Evolutionary conservation across 2,888 invertebrate species (phyloP).

Genomic region (Cosmia trapezina): DNA sequence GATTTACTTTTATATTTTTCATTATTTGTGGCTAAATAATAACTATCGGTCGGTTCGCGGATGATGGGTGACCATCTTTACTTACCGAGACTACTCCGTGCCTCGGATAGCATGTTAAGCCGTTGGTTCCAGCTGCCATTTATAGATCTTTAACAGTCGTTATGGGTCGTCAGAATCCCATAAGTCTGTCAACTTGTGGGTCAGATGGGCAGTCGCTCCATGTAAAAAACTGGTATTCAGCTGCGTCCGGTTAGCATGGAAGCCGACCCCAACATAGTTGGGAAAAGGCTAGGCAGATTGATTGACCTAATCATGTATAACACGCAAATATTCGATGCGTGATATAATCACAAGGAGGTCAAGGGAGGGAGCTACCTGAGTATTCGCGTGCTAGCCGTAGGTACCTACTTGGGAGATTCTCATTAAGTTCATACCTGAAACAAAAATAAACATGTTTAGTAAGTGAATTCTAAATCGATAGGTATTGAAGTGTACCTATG

Average conservation of each 20-base stretch:
- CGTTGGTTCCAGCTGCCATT: too few relatives aligned
- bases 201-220: background rate
- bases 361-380: background rate
- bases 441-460: constrained; percentile 19
- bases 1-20: background rate
- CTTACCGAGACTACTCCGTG: too few relatives aligned
- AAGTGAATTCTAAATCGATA: too few relatives aligned
- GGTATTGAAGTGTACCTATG: too few relatives aligned
- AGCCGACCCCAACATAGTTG: background rate
- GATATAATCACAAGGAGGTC: background rate
- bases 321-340: constrained; percentile 2
- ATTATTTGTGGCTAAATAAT: too few relatives aligned
- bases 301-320: too few relatives aligned
- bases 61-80: too few relatives aligned
- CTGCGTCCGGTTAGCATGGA: background rate
- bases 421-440: constrained; percentile 25
- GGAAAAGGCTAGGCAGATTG: background rate
- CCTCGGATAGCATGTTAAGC: too few relatives aligned
- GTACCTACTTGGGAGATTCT: background rate
- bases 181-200: background rate
- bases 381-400: background rate
- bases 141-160: background rate
- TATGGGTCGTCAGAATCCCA: background rate
- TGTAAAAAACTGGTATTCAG: background rate
- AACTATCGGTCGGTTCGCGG: too few relatives aligned